phyloP scores from a whole-genome alignment of 2,113 vertebrate genomes.

The Chaetodon auriga region DNA sequence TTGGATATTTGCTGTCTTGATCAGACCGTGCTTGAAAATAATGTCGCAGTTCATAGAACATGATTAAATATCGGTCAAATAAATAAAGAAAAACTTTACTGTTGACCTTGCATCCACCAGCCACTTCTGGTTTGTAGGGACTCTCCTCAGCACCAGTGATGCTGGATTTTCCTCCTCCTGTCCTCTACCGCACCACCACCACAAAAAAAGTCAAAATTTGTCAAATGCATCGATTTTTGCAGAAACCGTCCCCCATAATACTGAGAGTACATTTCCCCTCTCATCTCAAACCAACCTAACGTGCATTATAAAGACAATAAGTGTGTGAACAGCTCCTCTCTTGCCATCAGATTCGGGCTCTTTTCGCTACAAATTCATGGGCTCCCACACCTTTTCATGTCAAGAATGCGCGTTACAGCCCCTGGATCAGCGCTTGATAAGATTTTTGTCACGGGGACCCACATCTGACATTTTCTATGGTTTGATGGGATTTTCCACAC shows the following conservation, averaged over 20 bases:
- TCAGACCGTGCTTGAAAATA: not conserved
- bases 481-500: slow-evolving; percentile 41
- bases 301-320: not conserved
- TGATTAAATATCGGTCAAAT: not conserved
- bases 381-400: slow-evolving; percentile 39
- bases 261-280: not conserved
- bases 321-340: slow-evolving; percentile 20
- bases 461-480: slow-evolving; percentile 58
- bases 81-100: not conserved
- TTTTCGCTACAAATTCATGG: slow-evolving; percentile 14
- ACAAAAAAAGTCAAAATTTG: not conserved
- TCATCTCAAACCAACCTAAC: not conserved
- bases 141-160: slow-evolving; percentile 1
- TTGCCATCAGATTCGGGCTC: slow-evolving; percentile 9
- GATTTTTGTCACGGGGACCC: slow-evolving; percentile 44
- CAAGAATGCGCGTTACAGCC: slow-evolving; percentile 33
- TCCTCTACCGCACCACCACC: not conserved
- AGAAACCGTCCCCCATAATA: not conserved
- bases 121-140: not conserved
- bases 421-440: slow-evolving; percentile 49
- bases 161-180: not conserved
- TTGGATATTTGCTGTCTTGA: not conserved
- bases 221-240: not conserved
- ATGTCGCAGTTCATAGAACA: not conserved
- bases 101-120: not conserved